Base-by-base conservation (phyloP, 2,113 vertebrate species). In the Carassius auratus region DNA sequence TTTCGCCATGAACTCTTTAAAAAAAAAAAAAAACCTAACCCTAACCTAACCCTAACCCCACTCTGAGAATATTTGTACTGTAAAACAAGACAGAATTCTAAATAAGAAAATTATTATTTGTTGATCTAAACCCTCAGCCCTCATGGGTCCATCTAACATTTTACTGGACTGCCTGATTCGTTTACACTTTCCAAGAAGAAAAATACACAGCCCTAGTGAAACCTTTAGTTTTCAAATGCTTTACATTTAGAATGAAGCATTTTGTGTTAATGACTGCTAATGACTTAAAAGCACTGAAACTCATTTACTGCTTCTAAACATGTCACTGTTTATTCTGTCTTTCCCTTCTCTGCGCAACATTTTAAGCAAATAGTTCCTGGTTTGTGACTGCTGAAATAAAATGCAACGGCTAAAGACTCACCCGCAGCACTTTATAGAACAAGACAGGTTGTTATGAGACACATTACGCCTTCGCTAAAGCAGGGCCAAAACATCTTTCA, bases 361-460 rank as follows among this genome's bases (percentile, higher is more conserved):
- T 38, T 21, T 71, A 9, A 19, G 7, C 2, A 19, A 50, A 52
- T 5, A 76, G n/a, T 23, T 50, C 38, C n/a, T 30, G 73, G 19
- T 76, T 5, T 50, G 13, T n/a, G n/a, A 76, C 42, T 17, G 45
- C 73, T 50, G 42, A 50, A 76, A 50, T 17, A 45, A 74, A 15
- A 23, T 45, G 42, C 73, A 48, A n/a, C 1, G n/a, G 42, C n/a
- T 76, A 48, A 48, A 52, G n/a, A 73, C 69, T 73, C 69, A 73
- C 36, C 69, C 4, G 19, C 36, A 45, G 69, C 36, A 45, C 36
- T 73, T 42, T 75, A 75, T 75, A 26, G 73, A 75, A 50, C 45
- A 48, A 75, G 73, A 76, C 73, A 76, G 73, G 73, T 26, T 23
- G 73, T 76, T 50, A 76, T 52, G 73, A 76, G 45, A 48, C n/a